Percentiles rank a stretch among this genome's conserved stretches.
These are phyloP conservation scores for Drosophila santomea DNA, from an alignment of 1,140 invertebrate species.

Conservation along the genomic window DNA sequence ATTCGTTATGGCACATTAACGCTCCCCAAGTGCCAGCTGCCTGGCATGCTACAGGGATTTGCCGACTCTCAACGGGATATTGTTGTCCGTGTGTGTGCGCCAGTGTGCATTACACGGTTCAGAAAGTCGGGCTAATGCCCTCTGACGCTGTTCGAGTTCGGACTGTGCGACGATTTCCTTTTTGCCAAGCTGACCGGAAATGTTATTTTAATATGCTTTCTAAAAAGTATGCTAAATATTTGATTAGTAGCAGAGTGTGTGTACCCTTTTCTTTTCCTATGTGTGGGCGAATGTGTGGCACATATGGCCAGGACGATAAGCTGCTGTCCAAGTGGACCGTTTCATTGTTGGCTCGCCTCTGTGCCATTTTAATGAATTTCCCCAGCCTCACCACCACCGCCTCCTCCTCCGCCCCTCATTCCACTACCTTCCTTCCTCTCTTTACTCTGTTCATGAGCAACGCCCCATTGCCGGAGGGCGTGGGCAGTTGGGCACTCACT, in stretches of 20 bases:
- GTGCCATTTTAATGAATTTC: slow-evolving; percentile 81
- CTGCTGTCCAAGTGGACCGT: slow-evolving; percentile 68
- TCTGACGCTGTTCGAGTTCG: slow-evolving; percentile 13
- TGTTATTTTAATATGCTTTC: slow-evolving; percentile 80
- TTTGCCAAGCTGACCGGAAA: slow-evolving; percentile 78
- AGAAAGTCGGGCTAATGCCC: slow-evolving; percentile 55
- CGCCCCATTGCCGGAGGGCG: slow-evolving; percentile 62
- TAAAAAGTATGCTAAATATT: slow-evolving; percentile 83
- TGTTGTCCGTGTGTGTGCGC: slow-evolving; percentile 11
- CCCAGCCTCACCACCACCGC: slow-evolving; percentile 31
- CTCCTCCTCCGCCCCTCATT: not conserved
- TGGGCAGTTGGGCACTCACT: slow-evolving; percentile 61
- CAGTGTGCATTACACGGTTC: slow-evolving; percentile 76
- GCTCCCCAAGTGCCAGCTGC: slow-evolving; percentile 68
- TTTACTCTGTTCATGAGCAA: slow-evolving; percentile 49
- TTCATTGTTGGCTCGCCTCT: slow-evolving; percentile 68
- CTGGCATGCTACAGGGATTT: slow-evolving; percentile 68
- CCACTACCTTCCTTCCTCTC: not conserved
- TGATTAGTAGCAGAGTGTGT: slow-evolving; percentile 63
- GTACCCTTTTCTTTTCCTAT: slow-evolving; percentile 1
- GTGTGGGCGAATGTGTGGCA: slow-evolving; percentile 30
- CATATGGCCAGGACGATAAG: slow-evolving; percentile 75
- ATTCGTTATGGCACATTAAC: slow-evolving; percentile 82
- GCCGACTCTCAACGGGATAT: slow-evolving; percentile 7
- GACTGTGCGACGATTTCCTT: slow-evolving; percentile 49